Evolutionary conservation across 2,113 vertebrate genomes (phyloP).

Genomic region (Nyctibius bracteatus): DNA sequence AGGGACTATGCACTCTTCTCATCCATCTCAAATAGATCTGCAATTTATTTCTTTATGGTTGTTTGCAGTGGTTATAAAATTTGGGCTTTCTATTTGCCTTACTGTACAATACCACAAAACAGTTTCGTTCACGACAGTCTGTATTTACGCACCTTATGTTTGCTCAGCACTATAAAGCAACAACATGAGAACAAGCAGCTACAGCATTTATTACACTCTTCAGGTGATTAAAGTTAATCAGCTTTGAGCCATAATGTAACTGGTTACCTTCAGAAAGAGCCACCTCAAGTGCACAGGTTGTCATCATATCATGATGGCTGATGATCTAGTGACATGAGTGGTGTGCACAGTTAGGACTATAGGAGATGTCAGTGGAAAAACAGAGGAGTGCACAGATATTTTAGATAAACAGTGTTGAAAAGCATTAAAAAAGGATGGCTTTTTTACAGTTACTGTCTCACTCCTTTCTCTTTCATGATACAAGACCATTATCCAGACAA

Average conservation of each 20-base stretch:
- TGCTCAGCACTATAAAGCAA: background rate
- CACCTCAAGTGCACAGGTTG: background rate
- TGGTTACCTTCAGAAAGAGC: background rate
- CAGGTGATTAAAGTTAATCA: background rate
- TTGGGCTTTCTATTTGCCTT: background rate
- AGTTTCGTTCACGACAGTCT: background rate
- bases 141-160: background rate
- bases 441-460: background rate
- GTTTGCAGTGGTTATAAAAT: background rate
- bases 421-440: background rate
- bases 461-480: background rate
- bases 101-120: background rate
- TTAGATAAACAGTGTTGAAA: background rate
- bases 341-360: background rate
- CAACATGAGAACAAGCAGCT: background rate
- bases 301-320: background rate
- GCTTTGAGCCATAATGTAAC: background rate
- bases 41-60: background rate
- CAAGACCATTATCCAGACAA: background rate
- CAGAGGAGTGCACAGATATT: background rate
- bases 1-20: background rate
- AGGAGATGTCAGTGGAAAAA: background rate
- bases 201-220: background rate
- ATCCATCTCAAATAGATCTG: background rate
- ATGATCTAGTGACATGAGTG: background rate